phyloP scores from a whole-genome alignment of 2,888 invertebrate genomes.

The Marasmarcha lunaedactyla region DNA sequence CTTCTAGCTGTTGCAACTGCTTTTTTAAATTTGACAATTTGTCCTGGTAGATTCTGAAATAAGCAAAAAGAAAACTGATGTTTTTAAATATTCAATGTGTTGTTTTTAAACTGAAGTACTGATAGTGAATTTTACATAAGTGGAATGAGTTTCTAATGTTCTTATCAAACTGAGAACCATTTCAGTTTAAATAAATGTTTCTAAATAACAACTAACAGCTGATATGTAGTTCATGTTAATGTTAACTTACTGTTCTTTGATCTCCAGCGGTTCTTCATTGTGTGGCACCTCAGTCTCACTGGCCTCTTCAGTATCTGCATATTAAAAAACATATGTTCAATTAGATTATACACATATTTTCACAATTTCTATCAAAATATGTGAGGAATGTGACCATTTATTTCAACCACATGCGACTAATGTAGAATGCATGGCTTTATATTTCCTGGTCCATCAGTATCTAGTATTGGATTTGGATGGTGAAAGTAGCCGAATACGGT shows the following conservation, averaged over 20 bases:
- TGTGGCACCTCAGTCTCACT: slow-evolving; percentile 94
- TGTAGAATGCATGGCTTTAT: too few relatives aligned
- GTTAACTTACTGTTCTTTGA: slow-evolving; percentile 84
- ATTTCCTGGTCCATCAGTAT: too few relatives aligned
- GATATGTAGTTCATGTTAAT: too few relatives aligned
- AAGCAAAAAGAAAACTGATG: too few relatives aligned
- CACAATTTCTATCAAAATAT: neutral
- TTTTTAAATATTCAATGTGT: too few relatives aligned
- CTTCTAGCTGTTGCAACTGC: slow-evolving; percentile 89
- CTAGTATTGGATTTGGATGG: slow-evolving; percentile 14
- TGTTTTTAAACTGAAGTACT: too few relatives aligned
- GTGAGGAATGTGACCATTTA: too few relatives aligned
- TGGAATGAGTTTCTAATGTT: too few relatives aligned
- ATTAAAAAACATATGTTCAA: slow-evolving; percentile 10
- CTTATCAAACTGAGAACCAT: too few relatives aligned
- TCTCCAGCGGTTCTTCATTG: slow-evolving; percentile 83
- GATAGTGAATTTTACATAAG: neutral
- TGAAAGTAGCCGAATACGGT: slow-evolving; percentile 35
- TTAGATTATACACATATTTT: neutral
- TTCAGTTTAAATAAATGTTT: too few relatives aligned
- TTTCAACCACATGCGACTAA: too few relatives aligned
- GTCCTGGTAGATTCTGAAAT: slow-evolving; percentile 86
- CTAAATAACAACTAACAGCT: too few relatives aligned
- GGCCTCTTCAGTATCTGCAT: slow-evolving; percentile 91
- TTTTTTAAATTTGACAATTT: slow-evolving; percentile 90